Evolutionary conservation across 1,140 invertebrate genomes (phyloP).

Genomic region (Rhizoglyphus robini): DNA sequence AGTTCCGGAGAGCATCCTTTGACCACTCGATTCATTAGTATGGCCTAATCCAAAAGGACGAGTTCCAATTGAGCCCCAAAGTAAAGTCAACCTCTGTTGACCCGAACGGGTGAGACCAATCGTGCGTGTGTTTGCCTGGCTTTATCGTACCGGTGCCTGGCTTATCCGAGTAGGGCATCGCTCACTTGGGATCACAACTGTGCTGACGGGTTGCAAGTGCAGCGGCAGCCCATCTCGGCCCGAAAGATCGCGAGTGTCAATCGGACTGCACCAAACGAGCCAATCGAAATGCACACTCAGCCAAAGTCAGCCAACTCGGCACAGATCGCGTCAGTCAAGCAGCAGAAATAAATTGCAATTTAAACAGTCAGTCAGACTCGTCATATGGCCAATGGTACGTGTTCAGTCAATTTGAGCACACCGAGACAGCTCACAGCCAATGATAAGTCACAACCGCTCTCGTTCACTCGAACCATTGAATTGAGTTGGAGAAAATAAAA

Average conservation of each 20-base stretch:
- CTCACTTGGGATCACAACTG: not conserved
- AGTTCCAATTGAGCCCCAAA: too few relatives aligned
- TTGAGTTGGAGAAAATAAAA: conserved; percentile 4
- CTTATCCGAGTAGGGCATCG: not conserved
- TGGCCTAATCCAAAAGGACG: too few relatives aligned
- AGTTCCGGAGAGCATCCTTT: too few relatives aligned
- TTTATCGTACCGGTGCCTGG: not conserved
- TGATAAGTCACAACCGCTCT: conserved; percentile 4
- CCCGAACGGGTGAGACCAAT: conserved; percentile 4
- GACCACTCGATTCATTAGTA: too few relatives aligned
- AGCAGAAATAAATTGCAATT: conserved; percentile 9
- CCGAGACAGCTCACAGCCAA: not conserved
- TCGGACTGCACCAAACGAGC: not conserved
- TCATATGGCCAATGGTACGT: not conserved
- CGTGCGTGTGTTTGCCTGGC: not conserved
- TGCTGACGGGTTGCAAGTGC: not conserved
- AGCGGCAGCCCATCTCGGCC: not conserved
- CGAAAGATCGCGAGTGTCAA: not conserved
- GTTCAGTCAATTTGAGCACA: not conserved
- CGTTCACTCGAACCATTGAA: not conserved
- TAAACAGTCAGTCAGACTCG: conserved; percentile 3
- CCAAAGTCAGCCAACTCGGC: not conserved
- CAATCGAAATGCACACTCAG: too few relatives aligned
- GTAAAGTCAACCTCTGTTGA: not conserved
- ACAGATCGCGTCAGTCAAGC: not conserved